Conservation (phyloP, 2,888 invertebrate genomes). For the Eristalinus sepulchralis region DNA sequence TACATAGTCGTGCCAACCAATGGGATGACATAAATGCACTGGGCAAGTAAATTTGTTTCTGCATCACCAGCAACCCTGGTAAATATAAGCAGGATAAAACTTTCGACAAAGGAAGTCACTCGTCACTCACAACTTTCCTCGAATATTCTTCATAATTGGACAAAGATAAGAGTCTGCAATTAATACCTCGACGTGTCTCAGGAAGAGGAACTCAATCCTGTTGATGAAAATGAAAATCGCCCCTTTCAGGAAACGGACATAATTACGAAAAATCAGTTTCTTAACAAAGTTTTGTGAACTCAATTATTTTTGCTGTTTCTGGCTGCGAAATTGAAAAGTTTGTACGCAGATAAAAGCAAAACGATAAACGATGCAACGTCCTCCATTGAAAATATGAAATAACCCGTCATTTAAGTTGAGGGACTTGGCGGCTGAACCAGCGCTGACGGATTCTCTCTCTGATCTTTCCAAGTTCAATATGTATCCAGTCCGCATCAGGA, state of each 20-base stretch:
- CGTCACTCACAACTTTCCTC: no score
- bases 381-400: not conserved
- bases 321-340: not conserved
- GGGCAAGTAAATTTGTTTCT: no score
- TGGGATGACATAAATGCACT: no score
- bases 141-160: no score
- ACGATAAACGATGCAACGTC: not conserved
- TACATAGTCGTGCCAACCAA: no score
- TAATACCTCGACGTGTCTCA: not conserved
- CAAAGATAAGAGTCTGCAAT: no score
- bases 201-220: not conserved
- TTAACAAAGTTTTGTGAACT: not conserved
- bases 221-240: not conserved
- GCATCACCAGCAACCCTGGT: no score
- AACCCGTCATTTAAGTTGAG: not conserved
- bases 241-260: not conserved
- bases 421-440: not conserved
- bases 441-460: no score
- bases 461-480: no score
- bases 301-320: not conserved
- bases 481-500: no score
- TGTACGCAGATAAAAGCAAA: not conserved
- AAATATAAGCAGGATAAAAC: no score
- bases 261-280: not conserved
- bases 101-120: no score